A percentile compares a stretch with the other conserved stretches of the same genome.
Conservation (phyloP, 2,888 invertebrate species). For the Adelphocoris suturalis region DNA sequence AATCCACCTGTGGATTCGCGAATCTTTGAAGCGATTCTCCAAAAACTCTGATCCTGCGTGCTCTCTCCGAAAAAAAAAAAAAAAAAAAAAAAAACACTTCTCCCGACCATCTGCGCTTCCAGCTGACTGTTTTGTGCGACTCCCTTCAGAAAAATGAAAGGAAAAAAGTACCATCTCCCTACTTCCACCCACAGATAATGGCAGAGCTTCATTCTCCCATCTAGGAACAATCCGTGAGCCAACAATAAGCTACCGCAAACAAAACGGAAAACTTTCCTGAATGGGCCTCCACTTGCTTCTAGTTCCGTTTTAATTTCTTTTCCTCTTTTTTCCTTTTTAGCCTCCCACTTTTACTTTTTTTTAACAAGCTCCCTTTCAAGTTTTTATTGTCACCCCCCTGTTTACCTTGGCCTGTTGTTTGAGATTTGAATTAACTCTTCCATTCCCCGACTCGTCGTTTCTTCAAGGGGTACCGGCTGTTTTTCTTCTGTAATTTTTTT, state of each 20-base stretch:
- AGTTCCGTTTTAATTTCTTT: slow-evolving; percentile 66
- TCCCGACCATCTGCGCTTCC: slow-evolving; percentile 31
- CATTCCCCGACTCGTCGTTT: slow-evolving; percentile 5
- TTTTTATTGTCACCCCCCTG: slow-evolving; percentile 58
- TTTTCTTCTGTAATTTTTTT: not conserved
- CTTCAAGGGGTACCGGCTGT: not conserved
- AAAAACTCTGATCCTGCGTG: too few relatives aligned
- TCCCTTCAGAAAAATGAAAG: not conserved
- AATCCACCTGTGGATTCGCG: too few relatives aligned
- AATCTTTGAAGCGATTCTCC: too few relatives aligned
- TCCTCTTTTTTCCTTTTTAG: slow-evolving; percentile 22
- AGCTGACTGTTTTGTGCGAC: slow-evolving; percentile 13
- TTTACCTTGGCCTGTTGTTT: slow-evolving; percentile 41
- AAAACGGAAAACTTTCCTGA: slow-evolving; percentile 67
- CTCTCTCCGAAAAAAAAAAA: not conserved
- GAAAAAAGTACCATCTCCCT: slow-evolving; percentile 22
- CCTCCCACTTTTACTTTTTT: slow-evolving; percentile 47
- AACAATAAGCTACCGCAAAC: slow-evolving; percentile 66
- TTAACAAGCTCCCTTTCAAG: slow-evolving; percentile 18
- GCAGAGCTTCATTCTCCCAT: slow-evolving; percentile 64
- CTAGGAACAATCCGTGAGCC: slow-evolving; percentile 62
- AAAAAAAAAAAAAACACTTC: too few relatives aligned
- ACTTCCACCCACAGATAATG: slow-evolving; percentile 50
- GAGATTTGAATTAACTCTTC: slow-evolving; percentile 51
- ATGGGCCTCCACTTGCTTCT: slow-evolving; percentile 64